Evolutionary conservation across 1,140 invertebrate species (phyloP).

Genomic region (Drosophila bocqueti): DNA sequence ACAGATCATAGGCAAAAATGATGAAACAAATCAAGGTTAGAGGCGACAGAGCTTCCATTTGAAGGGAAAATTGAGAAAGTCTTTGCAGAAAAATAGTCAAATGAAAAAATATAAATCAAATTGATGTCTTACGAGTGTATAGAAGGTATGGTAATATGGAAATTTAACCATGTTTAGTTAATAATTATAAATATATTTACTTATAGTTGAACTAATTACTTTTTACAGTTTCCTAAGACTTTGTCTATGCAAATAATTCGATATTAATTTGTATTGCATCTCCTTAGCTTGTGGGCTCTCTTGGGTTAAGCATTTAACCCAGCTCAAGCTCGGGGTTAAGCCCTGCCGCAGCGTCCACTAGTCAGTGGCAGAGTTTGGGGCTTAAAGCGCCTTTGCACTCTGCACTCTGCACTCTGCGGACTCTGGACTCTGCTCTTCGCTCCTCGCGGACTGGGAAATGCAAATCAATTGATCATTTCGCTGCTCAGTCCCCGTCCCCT

Average conservation of each 20-base stretch:
- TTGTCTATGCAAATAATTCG: background rate
- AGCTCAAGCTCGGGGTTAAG: slow-evolving; percentile 4
- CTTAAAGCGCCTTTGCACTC: slow-evolving; percentile 35
- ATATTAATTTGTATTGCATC: background rate
- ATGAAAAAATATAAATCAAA: background rate
- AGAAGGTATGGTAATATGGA: too few species aligned
- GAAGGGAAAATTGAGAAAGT: background rate
- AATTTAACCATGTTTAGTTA: background rate
- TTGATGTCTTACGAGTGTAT: background rate
- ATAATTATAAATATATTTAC: background rate
- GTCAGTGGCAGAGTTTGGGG: slow-evolving; percentile 14
- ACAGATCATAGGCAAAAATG: slow-evolving; percentile 6
- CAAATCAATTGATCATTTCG: slow-evolving; percentile 80
- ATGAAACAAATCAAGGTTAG: slow-evolving; percentile 2
- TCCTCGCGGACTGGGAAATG: slow-evolving; percentile 41
- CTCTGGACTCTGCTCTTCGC: background rate
- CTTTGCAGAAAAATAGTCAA: background rate
- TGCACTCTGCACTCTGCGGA: slow-evolving; percentile 4
- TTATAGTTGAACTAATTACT: rapidly evolving
- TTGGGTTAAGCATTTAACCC: slow-evolving; percentile 17
- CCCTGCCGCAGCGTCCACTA: slow-evolving; percentile 20
- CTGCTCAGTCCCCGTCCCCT: slow-evolving; percentile 3
- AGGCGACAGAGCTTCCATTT: background rate
- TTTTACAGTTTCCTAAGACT: background rate
- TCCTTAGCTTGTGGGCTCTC: background rate